Conservation (phyloP, 2,888 invertebrate genomes). For the Torymus auratus region DNA sequence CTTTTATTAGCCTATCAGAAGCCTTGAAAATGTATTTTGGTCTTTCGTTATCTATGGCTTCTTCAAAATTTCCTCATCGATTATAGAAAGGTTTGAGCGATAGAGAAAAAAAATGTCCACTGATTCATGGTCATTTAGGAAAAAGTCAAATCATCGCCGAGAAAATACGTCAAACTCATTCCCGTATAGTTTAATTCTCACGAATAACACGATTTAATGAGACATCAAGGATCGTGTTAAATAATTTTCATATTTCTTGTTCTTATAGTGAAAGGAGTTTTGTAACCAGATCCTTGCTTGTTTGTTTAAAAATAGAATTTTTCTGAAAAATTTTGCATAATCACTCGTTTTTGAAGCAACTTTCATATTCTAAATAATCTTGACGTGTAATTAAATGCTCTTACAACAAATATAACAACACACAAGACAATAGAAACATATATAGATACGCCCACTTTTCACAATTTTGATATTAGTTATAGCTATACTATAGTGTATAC, state of each 20-base stretch:
- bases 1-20: not conserved
- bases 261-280: conserved; percentile 36
- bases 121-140: conserved; percentile 22
- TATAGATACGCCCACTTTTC: too few species aligned
- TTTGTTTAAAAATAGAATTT: conserved; percentile 14
- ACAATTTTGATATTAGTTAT: too few species aligned
- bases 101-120: not conserved
- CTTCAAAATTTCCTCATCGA: conserved; percentile 6
- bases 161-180: conserved; percentile 20
- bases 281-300: conserved; percentile 1
- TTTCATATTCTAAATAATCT: conserved; percentile 37
- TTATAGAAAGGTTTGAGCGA: not conserved
- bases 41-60: not conserved
- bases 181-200: conserved; percentile 13
- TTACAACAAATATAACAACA: conserved; percentile 1
- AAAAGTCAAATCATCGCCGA: conserved; percentile 8
- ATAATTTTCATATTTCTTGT: conserved; percentile 31
- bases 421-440: too few species aligned
- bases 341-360: conserved; percentile 16
- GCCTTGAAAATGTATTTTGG: conserved; percentile 15
- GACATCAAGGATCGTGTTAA: not conserved
- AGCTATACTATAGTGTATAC: too few species aligned
- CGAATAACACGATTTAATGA: conserved; percentile 17
- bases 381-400: conserved; percentile 14
- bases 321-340: conserved; percentile 27